Percentiles rank a stretch among this genome's conserved stretches.
These are phyloP conservation scores for Pampus argenteus DNA, from an alignment of 2,797 vertebrate genomes.

Conservation along the genomic window DNA sequence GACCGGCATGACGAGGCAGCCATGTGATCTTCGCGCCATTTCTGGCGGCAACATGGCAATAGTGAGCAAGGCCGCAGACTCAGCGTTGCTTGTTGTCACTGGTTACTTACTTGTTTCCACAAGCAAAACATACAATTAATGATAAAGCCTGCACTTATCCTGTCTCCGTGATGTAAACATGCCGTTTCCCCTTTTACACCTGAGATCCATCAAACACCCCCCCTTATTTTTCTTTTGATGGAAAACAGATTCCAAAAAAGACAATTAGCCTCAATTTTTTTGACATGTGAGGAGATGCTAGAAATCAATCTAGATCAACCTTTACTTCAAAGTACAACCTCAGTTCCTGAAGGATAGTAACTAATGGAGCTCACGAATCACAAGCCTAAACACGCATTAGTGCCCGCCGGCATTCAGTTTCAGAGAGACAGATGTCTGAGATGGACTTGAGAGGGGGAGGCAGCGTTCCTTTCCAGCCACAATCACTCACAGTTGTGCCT, in stretches of 20 bases:
- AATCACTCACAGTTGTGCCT: constrained; percentile 70
- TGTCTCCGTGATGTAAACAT: constrained; percentile 5
- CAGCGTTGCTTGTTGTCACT: constrained; percentile 11
- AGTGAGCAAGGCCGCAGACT: constrained; percentile 12
- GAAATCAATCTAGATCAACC: not conserved
- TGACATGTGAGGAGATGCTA: not conserved
- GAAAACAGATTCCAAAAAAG: not conserved
- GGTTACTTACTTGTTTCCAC: constrained; percentile 10
- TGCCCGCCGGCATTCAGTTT: constrained; percentile 64
- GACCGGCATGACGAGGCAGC: constrained; percentile 47
- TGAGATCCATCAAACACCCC: not conserved
- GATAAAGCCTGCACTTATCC: constrained; percentile 2
- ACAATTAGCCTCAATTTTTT: not conserved
- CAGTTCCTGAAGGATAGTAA: constrained; percentile 22
- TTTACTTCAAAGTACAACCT: constrained; percentile 10
- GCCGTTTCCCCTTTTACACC: constrained; percentile 2
- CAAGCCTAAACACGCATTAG: constrained; percentile 67
- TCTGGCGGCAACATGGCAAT: constrained; percentile 29
- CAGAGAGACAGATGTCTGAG: constrained; percentile 72
- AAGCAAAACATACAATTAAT: constrained; percentile 19
- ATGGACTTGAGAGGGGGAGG: constrained; percentile 17
- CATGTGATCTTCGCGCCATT: constrained; percentile 59
- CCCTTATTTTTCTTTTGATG: not conserved
- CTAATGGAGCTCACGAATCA: constrained; percentile 64
- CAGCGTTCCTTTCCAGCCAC: constrained; percentile 55